A percentile compares a stretch with the other conserved stretches of the same genome.
Conservation (phyloP, 2,113 vertebrate species). For the Sylvia atricapilla region DNA sequence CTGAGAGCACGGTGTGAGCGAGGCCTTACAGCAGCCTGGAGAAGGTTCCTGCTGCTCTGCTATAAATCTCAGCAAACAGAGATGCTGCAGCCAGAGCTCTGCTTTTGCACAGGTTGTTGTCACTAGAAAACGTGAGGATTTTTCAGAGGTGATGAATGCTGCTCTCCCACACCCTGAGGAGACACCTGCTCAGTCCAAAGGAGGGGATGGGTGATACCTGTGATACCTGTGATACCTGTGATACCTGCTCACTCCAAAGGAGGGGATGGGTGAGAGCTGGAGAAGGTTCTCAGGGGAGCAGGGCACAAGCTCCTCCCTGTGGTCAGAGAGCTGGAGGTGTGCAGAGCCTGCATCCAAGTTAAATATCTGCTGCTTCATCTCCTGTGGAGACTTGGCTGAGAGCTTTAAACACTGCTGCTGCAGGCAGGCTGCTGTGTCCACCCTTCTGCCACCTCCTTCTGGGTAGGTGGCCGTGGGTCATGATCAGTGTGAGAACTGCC, state of each 20-base stretch:
- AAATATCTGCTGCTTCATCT: not conserved
- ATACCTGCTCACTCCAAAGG: not conserved
- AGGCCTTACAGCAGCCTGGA: not conserved
- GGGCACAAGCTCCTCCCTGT: rapidly evolving
- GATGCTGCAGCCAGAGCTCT: not conserved
- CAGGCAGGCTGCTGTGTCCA: not conserved
- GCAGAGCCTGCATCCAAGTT: rapidly evolving
- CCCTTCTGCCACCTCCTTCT: not conserved
- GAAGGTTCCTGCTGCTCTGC: constrained; percentile 9
- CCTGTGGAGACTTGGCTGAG: not conserved
- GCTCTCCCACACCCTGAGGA: not conserved
- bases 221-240: not conserved
- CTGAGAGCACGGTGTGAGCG: not conserved
- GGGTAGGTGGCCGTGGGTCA: rapidly evolving
- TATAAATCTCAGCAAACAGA: not conserved
- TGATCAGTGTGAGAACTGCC: not conserved
- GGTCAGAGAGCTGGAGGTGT: not conserved
- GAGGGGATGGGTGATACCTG: not conserved
- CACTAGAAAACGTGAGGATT: not conserved
- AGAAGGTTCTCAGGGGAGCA: not conserved
- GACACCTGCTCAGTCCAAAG: not conserved
- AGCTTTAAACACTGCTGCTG: not conserved
- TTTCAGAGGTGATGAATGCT: not conserved
- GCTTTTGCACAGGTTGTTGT: not conserved
- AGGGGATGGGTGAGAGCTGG: not conserved